Conservation (phyloP, 1,140 invertebrate species). For the Scaptomyza montana region DNA sequence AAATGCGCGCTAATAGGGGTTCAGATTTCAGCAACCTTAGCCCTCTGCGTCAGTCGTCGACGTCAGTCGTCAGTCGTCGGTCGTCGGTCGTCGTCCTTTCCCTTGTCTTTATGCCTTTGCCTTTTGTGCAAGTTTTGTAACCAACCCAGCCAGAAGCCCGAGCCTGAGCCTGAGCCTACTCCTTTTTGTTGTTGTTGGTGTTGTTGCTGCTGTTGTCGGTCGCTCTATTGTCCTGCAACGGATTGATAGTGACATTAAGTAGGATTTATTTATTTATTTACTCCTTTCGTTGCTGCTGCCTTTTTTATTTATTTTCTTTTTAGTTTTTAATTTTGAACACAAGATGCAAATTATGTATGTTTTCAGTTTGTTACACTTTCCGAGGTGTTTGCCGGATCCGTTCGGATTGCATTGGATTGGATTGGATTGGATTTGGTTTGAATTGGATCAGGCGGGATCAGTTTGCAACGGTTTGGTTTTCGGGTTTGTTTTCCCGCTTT, state of each 20-base stretch:
- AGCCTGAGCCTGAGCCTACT: constrained; percentile 32
- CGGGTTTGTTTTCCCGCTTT: neutral
- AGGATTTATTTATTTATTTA: constrained; percentile 84
- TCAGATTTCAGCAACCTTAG: constrained; percentile 75
- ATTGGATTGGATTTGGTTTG: neutral
- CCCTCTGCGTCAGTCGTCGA: constrained; percentile 14
- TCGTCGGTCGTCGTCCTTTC: neutral
- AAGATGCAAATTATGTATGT: constrained; percentile 77
- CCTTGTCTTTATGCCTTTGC: neutral
- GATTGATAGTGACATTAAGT: constrained; percentile 84
- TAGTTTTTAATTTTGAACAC: constrained; percentile 50
- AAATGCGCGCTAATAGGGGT: constrained; percentile 84
- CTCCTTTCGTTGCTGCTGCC: constrained; percentile 51
- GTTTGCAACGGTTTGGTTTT: neutral
- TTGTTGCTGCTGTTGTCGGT: constrained; percentile 11
- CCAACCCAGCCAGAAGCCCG: constrained; percentile 20
- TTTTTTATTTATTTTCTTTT: constrained; percentile 14
- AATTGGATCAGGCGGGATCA: constrained; percentile 3
- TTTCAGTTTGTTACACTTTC: constrained; percentile 67
- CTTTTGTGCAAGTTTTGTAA: constrained; percentile 28
- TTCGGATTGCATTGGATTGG: constrained; percentile 10
- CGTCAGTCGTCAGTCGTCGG: neutral
- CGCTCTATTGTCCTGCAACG: constrained; percentile 39
- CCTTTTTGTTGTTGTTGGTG: neutral
- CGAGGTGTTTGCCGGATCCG: constrained; percentile 18